phyloP scores from a whole-genome alignment of 2,797 vertebrate species.

The Acanthornis magna region DNA sequence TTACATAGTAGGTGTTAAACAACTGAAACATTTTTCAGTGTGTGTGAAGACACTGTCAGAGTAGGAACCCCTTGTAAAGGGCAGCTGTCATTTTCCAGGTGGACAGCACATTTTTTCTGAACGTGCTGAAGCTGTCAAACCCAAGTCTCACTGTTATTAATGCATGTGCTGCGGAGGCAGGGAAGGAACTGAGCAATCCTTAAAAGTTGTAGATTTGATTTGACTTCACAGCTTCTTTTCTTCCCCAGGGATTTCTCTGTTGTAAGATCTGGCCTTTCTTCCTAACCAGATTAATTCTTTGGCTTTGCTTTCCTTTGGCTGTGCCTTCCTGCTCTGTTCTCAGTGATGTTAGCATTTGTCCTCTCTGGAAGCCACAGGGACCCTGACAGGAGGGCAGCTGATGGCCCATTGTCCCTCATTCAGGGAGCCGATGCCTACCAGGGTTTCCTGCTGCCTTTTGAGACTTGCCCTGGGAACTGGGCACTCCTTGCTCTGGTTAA shows the following conservation, averaged over 20 bases:
- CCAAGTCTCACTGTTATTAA: neutral
- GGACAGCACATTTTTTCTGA: neutral
- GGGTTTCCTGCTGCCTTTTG: neutral
- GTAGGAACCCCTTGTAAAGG: neutral
- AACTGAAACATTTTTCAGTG: neutral
- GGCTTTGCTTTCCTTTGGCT: conserved; percentile 1
- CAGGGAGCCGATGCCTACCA: neutral
- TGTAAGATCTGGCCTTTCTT: neutral
- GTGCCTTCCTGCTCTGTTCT: neutral
- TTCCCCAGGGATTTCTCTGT: neutral
- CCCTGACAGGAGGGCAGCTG: neutral
- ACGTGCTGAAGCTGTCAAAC: neutral
- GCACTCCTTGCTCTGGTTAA: neutral
- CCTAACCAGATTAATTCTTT: neutral
- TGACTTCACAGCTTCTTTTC: neutral
- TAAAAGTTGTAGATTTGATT: neutral
- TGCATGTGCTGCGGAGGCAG: neutral
- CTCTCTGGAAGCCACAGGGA: neutral
- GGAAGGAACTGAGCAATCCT: neutral
- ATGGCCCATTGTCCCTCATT: neutral
- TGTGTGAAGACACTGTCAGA: neutral
- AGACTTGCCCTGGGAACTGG: neutral
- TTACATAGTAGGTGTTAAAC: neutral
- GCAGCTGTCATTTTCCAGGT: neutral
- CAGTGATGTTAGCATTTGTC: neutral